Evolutionary conservation across 2,888 invertebrate species (phyloP), one percentile per base, ranked within the genome.

Genomic region (Subacronicta megacephala): DNA sequence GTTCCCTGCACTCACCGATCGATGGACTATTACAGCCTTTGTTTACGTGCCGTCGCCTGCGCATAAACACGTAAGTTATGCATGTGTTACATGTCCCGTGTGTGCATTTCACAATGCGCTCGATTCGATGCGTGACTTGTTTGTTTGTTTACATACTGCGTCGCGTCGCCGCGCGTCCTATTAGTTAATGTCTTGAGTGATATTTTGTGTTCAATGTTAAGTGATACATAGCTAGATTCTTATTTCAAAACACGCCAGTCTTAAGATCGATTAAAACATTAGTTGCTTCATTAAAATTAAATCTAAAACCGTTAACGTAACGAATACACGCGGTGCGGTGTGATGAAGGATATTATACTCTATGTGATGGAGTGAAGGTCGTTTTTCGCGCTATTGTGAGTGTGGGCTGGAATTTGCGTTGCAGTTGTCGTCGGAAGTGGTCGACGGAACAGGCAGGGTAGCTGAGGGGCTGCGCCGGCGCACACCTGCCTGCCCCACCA

Each of bases 41-140:
- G 89, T 87, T 90, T 87, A 89, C 86, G 78, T 83, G 80, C 78
- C 79, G 77, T 72, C 79, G 77, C 75, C 81, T 78, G 82, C 83
- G 78, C 83, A 81, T 80, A 84, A 83, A 81, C 83, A 86, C 83
- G 92, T 92, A 91, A 92, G 92, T 92, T 90, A 89, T 91, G 90
- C 91, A 90, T 82, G 77, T 78, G 76, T 78, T 78, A 74, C 73
- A 72, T 85, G 86, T 84, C 83, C 88, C 85, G 84, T 81, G 78
- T 82, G 81, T 79, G 86, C 84, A 85, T 87, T 86, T 84, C 84
- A 85, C 87, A 83, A 84, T 87, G 82, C 84, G 80, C 80, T 77
- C 78, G 80, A 84, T 82, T 82, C 81, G 81, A 85, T 79, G 78
- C 84, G 81, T 85, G 77, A 78, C 76, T 80, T 81, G 80, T 85